Percentiles rank a stretch among this genome's conserved stretches.
Evolutionary conservation across 2,888 invertebrate species (phyloP).

Genomic region (Rhagium mordax): DNA sequence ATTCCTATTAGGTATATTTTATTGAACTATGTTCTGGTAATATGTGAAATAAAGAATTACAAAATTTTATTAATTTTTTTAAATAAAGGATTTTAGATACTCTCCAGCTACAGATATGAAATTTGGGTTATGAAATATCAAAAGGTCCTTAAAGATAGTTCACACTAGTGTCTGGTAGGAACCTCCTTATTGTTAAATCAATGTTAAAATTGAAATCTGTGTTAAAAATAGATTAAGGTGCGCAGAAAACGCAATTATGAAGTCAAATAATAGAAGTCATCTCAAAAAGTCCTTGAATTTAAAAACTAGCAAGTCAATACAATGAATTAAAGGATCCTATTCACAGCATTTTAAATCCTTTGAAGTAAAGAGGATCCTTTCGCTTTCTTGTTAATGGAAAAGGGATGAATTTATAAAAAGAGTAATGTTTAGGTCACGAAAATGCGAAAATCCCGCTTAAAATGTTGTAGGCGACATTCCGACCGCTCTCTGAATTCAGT

Average conservation of each 20-base stretch:
- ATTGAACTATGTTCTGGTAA: too few relatives aligned
- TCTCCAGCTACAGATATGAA: too few relatives aligned
- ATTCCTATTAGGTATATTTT: too few relatives aligned
- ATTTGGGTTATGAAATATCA: too few relatives aligned
- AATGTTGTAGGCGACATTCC: slow-evolving; percentile 37
- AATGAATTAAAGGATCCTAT: slow-evolving; percentile 22
- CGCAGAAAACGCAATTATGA: not conserved
- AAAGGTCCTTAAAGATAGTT: too few relatives aligned
- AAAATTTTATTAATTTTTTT: too few relatives aligned
- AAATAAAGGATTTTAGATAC: too few relatives aligned
- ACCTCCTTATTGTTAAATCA: too few relatives aligned
- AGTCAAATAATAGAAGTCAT: not conserved
- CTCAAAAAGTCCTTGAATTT: not conserved
- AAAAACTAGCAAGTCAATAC: slow-evolving; percentile 21
- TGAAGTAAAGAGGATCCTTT: slow-evolving; percentile 31
- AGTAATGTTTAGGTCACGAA: slow-evolving; percentile 38
- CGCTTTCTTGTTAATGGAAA: slow-evolving; percentile 44
- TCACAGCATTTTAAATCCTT: slow-evolving; percentile 21
- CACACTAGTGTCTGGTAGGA: too few relatives aligned
- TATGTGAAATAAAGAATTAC: too few relatives aligned
- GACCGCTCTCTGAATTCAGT: slow-evolving; percentile 38
- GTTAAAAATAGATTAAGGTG: too few relatives aligned
- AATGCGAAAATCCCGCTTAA: slow-evolving; percentile 39
- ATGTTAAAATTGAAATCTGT: too few relatives aligned
- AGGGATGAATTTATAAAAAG: slow-evolving; percentile 47